These are phyloP conservation scores for Clanis bilineata DNA, from an alignment of 2,888 invertebrate species.

Conservation along the genomic window DNA sequence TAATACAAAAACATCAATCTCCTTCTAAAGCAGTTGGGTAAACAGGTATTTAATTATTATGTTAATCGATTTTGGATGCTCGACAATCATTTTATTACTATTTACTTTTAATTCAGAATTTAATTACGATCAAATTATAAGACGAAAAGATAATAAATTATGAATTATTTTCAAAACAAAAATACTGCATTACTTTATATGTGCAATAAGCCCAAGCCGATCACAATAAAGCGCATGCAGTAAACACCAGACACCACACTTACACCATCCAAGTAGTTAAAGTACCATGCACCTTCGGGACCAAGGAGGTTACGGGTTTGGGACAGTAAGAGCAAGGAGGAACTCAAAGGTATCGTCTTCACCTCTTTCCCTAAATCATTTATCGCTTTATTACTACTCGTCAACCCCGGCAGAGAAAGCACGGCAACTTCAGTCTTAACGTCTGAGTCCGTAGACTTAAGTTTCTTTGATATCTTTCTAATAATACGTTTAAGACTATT, in stretches of 20 bases:
- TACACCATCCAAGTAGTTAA: conserved; percentile 75
- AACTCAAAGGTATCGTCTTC: conserved; percentile 59
- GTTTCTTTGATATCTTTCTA: conserved; percentile 52
- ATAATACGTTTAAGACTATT: conserved; percentile 55
- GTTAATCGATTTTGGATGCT: too few species aligned
- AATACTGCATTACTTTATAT: not conserved
- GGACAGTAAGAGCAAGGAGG: conserved; percentile 63
- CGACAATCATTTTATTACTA: too few species aligned
- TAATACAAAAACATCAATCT: too few species aligned
- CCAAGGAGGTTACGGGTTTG: conserved; percentile 62
- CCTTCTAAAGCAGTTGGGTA: too few species aligned
- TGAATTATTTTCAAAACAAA: not conserved
- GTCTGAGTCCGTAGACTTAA: conserved; percentile 45
- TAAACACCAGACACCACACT: conserved; percentile 61
- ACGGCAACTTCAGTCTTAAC: conserved; percentile 60
- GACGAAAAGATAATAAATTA: too few species aligned
- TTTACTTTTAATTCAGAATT: too few species aligned
- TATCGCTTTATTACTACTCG: conserved; percentile 54
- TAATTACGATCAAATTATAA: too few species aligned
- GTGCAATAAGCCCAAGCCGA: conserved; percentile 17
- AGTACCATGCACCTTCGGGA: conserved; percentile 76
- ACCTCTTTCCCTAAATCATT: conserved; percentile 67
- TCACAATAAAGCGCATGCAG: conserved; percentile 40
- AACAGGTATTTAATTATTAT: too few species aligned
- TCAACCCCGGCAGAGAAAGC: conserved; percentile 61